These are phyloP conservation scores for Notocelia uddmanniana DNA, from an alignment of 2,888 invertebrate species.

Conservation along the genomic window DNA sequence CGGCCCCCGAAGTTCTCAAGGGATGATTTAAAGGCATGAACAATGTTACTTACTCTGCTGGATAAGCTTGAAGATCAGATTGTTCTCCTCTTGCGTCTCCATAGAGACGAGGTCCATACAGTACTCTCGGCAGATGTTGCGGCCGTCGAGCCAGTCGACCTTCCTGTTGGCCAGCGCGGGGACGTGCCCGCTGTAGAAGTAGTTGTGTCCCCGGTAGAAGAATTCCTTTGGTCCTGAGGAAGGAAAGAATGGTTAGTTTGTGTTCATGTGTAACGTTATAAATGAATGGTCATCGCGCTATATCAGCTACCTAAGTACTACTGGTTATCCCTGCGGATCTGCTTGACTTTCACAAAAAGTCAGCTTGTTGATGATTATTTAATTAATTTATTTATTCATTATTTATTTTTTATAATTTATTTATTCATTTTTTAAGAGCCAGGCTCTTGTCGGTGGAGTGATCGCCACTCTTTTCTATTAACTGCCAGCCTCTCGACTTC, in stretches of 20 bases:
- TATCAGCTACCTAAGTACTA: too few relatives aligned
- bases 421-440: too few relatives aligned
- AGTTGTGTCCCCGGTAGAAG: conserved; percentile 94
- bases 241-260: conserved; percentile 43
- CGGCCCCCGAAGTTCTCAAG: neutral
- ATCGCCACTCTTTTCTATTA: too few relatives aligned
- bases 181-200: conserved; percentile 94
- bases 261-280: neutral
- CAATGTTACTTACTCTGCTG: conserved; percentile 89
- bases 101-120: conserved; percentile 97
- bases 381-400: too few relatives aligned
- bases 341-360: too few relatives aligned
- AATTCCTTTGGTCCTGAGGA: conserved; percentile 95
- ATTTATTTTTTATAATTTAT: too few relatives aligned
- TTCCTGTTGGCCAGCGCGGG: conserved; percentile 91
- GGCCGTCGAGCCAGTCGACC: conserved; percentile 96
- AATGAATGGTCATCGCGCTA: too few relatives aligned
- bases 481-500: too few relatives aligned
- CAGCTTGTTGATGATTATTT: too few relatives aligned
- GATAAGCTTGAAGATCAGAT: conserved; percentile 94
- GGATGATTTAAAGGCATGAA: neutral
- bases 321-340: too few relatives aligned
- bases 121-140: conserved; percentile 96
- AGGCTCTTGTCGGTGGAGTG: too few relatives aligned
- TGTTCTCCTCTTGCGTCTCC: conserved; percentile 96